Conservation (phyloP, 2,888 invertebrate genomes). For the Napeogenes sylphis region DNA sequence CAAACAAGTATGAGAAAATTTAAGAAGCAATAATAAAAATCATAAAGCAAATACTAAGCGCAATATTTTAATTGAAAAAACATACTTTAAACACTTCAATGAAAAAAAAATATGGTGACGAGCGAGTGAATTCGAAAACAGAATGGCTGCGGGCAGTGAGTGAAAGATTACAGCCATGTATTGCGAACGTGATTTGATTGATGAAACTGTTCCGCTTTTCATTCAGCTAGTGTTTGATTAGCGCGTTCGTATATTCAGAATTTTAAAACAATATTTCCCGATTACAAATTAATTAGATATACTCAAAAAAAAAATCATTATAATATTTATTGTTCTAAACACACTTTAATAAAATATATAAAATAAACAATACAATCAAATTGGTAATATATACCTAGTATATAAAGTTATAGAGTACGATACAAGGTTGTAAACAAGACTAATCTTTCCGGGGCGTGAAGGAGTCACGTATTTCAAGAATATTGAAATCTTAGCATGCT, state of each 20-base stretch:
- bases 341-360: no score
- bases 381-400: no score
- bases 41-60: no score
- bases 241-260: constrained; percentile 1
- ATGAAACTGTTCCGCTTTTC: constrained; percentile 14
- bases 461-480: constrained; percentile 1
- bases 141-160: constrained; percentile 14
- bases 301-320: no score
- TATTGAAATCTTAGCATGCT: not conserved
- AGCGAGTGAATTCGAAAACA: constrained; percentile 12
- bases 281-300: not conserved
- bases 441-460: not conserved
- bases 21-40: no score
- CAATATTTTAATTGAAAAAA: no score
- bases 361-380: no score
- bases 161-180: constrained; percentile 22
- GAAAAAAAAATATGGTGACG: not conserved
- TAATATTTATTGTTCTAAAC: no score
- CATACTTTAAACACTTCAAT: no score
- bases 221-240: constrained; percentile 9
- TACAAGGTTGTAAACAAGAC: not conserved
- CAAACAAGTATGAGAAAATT: no score
- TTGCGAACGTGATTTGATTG: constrained; percentile 20
- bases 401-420: not conserved
- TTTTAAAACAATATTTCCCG: not conserved